Percentiles rank a stretch among this genome's conserved stretches.
Evolutionary conservation across 2,113 vertebrate species (phyloP).

Genomic region (Takifugu flavidus): DNA sequence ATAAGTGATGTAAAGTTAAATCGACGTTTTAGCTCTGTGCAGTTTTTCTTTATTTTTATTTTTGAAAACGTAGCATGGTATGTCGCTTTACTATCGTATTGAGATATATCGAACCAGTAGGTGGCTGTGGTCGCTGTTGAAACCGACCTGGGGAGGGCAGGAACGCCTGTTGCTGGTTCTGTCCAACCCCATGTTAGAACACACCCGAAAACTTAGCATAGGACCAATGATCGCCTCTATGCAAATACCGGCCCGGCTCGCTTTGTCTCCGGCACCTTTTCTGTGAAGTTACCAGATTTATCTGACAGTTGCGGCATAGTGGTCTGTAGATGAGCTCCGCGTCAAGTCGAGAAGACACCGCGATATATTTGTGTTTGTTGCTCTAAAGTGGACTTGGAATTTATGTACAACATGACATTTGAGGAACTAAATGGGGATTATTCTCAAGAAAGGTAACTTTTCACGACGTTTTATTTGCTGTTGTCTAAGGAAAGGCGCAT

Average conservation of each 20-base stretch:
- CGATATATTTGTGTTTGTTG: conserved; percentile 3
- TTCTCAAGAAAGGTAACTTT: conserved; percentile 70
- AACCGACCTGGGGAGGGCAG: conserved; percentile 9
- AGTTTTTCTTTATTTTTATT: neutral
- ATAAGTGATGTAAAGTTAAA: too few species aligned
- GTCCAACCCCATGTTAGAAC: conserved; percentile 27
- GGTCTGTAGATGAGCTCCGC: conserved; percentile 2
- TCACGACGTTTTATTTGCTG: neutral
- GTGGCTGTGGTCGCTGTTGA: conserved; percentile 14
- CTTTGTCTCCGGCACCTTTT: conserved; percentile 37
- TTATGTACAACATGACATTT: conserved; percentile 73
- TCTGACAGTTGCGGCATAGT: conserved; percentile 45
- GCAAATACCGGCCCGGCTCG: conserved; percentile 20
- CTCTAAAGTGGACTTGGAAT: conserved; percentile 49
- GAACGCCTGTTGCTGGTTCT: conserved; percentile 24
- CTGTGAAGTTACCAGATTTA: conserved; percentile 54
- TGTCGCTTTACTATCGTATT: too few species aligned
- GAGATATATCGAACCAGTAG: neutral
- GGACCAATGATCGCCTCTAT: conserved; percentile 46
- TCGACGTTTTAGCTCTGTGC: too few species aligned
- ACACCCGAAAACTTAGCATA: conserved; percentile 15
- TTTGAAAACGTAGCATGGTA: too few species aligned
- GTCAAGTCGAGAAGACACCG: conserved; percentile 25
- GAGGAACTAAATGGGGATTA: conserved; percentile 71
- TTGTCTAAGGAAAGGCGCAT: too few species aligned